Conservation (phyloP, 2,113 vertebrate genomes). For the Caranx melampygus region DNA sequence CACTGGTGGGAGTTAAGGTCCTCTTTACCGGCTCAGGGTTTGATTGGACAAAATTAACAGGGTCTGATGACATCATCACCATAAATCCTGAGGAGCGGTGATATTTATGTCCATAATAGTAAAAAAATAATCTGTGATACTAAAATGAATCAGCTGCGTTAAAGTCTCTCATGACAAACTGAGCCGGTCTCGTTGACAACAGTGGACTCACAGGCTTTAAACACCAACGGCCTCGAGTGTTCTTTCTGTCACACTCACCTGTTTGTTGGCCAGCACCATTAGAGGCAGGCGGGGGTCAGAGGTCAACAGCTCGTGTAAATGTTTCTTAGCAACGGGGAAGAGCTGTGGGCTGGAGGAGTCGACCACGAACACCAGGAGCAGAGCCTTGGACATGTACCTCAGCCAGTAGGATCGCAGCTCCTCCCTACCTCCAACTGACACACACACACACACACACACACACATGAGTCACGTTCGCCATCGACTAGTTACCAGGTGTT, state of each 20-base stretch:
- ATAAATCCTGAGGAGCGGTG: neutral
- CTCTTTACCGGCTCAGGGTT: no score
- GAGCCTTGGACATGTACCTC: constrained; percentile 86
- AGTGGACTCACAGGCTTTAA: neutral
- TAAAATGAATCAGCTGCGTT: neutral
- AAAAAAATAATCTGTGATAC: no score
- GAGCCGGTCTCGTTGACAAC: neutral
- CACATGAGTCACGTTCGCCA: neutral
- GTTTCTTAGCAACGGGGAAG: constrained; percentile 88
- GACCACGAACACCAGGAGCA: constrained; percentile 91
- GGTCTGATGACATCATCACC: neutral
- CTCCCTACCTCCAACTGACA: constrained; percentile 90
- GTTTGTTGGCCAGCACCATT: constrained; percentile 95
- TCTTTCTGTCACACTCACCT: constrained; percentile 84
- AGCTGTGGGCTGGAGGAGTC: constrained; percentile 87
- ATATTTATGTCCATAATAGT: no score
- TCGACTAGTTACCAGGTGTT: no score
- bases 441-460: neutral
- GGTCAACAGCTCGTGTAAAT: constrained; percentile 87
- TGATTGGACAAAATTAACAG: no score
- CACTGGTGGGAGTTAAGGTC: no score
- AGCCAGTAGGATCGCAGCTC: constrained; percentile 89
- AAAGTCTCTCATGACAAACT: neutral
- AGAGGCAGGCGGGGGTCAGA: constrained; percentile 86
- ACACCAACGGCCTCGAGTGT: constrained; percentile 2